A percentile compares a stretch with the other conserved stretches of the same genome.
These are phyloP conservation scores for Orchesella cincta DNA, from an alignment of 1,140 invertebrate genomes.

Conservation along the genomic window DNA sequence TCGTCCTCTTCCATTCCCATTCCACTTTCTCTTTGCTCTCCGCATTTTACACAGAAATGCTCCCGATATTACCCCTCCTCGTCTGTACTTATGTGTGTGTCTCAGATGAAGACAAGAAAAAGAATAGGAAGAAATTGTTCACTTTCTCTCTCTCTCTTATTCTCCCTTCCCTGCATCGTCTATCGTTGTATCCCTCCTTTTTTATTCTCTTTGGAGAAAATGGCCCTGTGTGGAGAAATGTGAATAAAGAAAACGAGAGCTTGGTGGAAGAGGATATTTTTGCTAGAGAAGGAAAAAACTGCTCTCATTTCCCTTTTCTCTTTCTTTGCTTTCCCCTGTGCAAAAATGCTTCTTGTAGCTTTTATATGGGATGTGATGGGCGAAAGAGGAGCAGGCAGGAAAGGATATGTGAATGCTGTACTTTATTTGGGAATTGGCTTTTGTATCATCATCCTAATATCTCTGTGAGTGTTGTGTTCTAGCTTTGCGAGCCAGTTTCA, in stretches of 20 bases:
- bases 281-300: neutral
- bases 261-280: neutral
- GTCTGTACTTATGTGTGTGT: neutral
- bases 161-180: neutral
- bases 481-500: no score
- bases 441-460: no score
- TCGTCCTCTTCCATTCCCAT: neutral
- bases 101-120: neutral
- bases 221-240: neutral
- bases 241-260: neutral
- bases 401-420: no score
- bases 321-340: no score
- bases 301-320: slow-evolving; percentile 26
- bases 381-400: no score
- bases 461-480: no score
- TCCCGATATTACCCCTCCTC: neutral
- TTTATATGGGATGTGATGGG: no score
- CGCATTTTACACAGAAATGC: no score
- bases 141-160: neutral
- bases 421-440: no score
- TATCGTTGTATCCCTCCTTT: neutral
- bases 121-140: neutral
- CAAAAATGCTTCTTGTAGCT: no score
- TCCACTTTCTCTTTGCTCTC: neutral
- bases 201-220: no score